A percentile compares a stretch with the other conserved stretches of the same genome.
Conservation (phyloP, 2,113 vertebrate species). For the Pao palembangensis region DNA sequence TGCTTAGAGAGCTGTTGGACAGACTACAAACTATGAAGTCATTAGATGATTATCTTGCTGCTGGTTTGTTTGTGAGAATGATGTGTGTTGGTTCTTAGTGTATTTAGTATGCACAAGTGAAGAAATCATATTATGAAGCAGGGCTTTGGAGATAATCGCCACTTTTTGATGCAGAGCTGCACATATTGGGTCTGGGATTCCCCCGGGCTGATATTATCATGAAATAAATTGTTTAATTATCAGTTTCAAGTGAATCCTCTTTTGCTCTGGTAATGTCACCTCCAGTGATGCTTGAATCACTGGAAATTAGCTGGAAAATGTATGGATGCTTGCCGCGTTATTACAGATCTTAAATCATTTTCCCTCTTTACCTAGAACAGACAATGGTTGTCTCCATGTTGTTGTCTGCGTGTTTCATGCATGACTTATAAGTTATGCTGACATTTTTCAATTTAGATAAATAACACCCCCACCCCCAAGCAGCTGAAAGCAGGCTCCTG, state of each 20-base stretch:
- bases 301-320: conserved; percentile 17
- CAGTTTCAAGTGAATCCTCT: conserved; percentile 14
- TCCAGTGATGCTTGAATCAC: background rate
- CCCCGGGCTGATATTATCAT: conserved; percentile 4
- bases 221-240: conserved; percentile 30
- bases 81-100: too few species aligned
- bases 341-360: conserved; percentile 26
- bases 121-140: too few species aligned
- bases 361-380: conserved; percentile 15
- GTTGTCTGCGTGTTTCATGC: conserved; percentile 33
- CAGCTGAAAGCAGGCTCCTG: conserved; percentile 25
- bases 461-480: conserved; percentile 6
- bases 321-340: conserved; percentile 37
- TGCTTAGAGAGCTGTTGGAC: too few species aligned
- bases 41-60: too few species aligned
- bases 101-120: too few species aligned
- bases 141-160: too few species aligned
- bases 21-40: too few species aligned
- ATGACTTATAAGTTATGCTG: conserved; percentile 46
- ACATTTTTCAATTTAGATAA: conserved; percentile 43
- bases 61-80: too few species aligned
- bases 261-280: conserved; percentile 4
- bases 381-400: conserved; percentile 18
- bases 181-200: background rate
- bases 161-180: background rate